phyloP scores from a whole-genome alignment of 1,140 invertebrate genomes.

The Metaphire vulgaris region DNA sequence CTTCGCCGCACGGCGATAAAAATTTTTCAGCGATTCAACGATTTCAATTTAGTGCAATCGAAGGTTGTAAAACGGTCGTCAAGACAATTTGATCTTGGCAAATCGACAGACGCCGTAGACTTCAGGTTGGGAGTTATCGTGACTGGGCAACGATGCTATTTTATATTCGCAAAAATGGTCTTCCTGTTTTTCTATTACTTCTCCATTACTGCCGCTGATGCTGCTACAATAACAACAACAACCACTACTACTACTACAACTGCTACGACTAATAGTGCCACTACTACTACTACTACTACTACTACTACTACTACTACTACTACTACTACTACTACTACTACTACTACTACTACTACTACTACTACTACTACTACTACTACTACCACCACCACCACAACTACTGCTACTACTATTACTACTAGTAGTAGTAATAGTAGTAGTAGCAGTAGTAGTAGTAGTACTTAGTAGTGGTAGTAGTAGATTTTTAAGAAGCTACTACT shows the following conservation, averaged over 20 bases:
- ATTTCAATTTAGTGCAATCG: too few relatives aligned
- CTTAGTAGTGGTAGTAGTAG: neutral
- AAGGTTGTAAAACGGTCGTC: too few relatives aligned
- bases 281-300: neutral
- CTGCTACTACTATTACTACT: neutral
- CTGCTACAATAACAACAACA: neutral
- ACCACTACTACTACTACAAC: neutral
- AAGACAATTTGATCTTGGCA: neutral
- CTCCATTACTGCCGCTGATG: neutral
- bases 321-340: neutral
- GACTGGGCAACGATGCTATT: too few relatives aligned
- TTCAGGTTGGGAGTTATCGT: neutral
- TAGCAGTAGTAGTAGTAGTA: constrained; percentile 2
- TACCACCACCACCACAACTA: neutral
- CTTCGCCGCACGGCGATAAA: too few relatives aligned
- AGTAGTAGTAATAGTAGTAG: neutral
- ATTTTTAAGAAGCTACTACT: too few relatives aligned
- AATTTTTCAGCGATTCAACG: too few relatives aligned
- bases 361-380: neutral
- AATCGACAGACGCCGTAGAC: neutral
- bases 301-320: neutral
- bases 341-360: neutral
- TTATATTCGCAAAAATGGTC: too few relatives aligned
- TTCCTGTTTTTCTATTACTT: too few relatives aligned
- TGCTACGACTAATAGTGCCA: neutral